These are phyloP conservation scores for Periophthalmus modestus DNA, from an alignment of 2,113 vertebrate genomes.

Conservation along the genomic window DNA sequence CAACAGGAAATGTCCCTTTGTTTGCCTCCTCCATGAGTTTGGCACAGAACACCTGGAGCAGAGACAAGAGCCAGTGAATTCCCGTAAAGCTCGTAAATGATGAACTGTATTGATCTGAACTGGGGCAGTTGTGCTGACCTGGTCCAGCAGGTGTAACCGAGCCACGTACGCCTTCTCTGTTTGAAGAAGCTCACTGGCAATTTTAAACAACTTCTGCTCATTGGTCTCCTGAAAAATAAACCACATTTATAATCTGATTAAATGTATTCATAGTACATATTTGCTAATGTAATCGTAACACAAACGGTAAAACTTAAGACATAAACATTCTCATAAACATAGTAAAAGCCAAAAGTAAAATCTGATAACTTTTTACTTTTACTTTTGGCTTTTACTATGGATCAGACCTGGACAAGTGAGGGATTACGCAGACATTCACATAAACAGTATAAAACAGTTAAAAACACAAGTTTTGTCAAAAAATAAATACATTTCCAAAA, in stretches of 20 bases:
- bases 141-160: slow-evolving; percentile 86
- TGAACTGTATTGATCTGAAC: background rate
- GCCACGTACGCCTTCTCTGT: slow-evolving; percentile 94
- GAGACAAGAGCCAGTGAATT: background rate
- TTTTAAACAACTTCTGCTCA: slow-evolving; percentile 94
- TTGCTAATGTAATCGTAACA: background rate
- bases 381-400: no score
- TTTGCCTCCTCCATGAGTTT: slow-evolving; percentile 91
- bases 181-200: slow-evolving; percentile 92
- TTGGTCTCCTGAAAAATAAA: slow-evolving; percentile 85
- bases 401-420: no score
- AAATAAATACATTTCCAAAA: no score
- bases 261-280: background rate
- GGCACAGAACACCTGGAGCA: slow-evolving; percentile 85
- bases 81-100: background rate
- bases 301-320: background rate
- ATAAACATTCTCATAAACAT: background rate
- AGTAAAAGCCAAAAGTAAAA: background rate
- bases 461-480: no score
- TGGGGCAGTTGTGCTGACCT: slow-evolving; percentile 66
- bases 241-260: background rate
- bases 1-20: slow-evolving; percentile 90
- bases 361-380: no score
- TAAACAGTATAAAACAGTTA: no score
- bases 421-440: no score